A percentile compares a stretch with the other conserved stretches of the same genome.
Evolutionary conservation across 2,113 vertebrate species (phyloP).

Genomic region (Glareola pratincola): DNA sequence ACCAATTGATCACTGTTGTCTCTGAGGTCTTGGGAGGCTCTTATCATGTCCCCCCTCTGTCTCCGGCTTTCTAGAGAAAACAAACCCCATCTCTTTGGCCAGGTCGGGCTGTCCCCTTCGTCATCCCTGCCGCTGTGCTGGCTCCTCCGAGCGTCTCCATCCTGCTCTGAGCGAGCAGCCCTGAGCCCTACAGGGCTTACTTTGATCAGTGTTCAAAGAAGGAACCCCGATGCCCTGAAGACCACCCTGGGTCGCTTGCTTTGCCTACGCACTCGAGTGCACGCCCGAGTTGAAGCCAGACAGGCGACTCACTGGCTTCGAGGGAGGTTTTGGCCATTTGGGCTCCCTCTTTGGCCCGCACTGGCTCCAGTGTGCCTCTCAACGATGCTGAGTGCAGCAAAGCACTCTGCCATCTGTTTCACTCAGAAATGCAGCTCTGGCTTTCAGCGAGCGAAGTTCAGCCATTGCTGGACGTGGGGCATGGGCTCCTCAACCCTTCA

Average conservation of each 20-base stretch:
- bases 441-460: background rate
- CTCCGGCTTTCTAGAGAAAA: conserved; percentile 2
- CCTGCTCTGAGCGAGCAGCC: background rate
- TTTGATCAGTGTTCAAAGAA: background rate
- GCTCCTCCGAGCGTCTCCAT: background rate
- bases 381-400: background rate
- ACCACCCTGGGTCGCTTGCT: background rate
- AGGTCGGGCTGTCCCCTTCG: background rate
- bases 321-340: background rate
- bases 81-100: background rate
- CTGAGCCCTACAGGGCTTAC: accelerated
- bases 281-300: background rate
- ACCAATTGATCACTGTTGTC: background rate
- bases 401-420: background rate
- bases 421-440: background rate
- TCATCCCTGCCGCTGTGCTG: background rate
- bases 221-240: accelerated
- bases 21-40: background rate
- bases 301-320: accelerated
- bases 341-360: accelerated
- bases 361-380: accelerated
- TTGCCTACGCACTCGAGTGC: accelerated
- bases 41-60: background rate
- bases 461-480: background rate
- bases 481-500: background rate